phyloP scores from a whole-genome alignment of 1,140 invertebrate genomes.

The Acyrthosiphon pisum region DNA sequence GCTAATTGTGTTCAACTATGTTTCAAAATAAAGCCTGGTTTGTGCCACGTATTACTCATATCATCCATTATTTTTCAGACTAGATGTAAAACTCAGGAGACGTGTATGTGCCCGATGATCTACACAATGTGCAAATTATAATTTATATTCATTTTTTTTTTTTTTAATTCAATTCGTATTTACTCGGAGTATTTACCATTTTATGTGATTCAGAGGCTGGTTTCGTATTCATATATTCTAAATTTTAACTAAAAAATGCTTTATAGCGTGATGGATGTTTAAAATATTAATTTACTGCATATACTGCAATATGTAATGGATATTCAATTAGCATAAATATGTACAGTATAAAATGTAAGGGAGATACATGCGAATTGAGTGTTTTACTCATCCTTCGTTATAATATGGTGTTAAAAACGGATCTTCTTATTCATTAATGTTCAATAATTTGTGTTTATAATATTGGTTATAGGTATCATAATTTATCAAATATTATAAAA shows the following conservation, averaged over 20 bases:
- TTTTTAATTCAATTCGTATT: not conserved
- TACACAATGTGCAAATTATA: not conserved
- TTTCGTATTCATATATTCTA: not conserved
- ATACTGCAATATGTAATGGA: not conserved
- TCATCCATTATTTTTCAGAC: not conserved
- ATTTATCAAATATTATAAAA: not conserved
- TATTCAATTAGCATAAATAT: conserved; percentile 1
- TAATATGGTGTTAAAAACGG: not conserved
- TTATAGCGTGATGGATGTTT: not conserved
- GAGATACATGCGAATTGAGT: not conserved
- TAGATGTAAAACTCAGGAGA: not conserved
- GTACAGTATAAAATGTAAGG: not conserved
- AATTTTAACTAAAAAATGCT: not conserved
- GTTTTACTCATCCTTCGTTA: not conserved
- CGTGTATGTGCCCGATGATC: not conserved
- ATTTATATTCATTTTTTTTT: not conserved
- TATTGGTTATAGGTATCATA: not conserved
- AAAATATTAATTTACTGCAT: not conserved
- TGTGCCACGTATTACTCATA: not conserved
- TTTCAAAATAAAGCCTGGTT: not conserved
- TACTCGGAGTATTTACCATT: not conserved
- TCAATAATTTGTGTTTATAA: not conserved
- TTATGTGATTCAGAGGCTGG: not conserved
- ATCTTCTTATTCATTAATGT: not conserved
- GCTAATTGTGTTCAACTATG: not conserved